These are phyloP conservation scores for Panzeria rudis DNA, from an alignment of 2,888 invertebrate genomes.

Conservation along the genomic window DNA sequence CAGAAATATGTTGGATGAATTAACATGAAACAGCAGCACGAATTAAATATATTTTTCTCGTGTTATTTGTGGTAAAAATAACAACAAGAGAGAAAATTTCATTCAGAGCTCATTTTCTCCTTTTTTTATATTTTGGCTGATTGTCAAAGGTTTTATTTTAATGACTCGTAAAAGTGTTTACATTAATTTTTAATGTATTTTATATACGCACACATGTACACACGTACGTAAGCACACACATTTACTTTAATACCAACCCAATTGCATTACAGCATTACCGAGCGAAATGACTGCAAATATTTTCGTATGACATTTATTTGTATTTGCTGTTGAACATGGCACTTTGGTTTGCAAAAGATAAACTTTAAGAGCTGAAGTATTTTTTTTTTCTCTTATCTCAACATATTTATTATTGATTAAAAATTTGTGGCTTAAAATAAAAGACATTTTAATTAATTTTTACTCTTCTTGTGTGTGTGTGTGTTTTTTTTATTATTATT, in stretches of 20 bases:
- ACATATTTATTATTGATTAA: constrained; percentile 64
- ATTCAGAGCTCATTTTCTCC: background rate
- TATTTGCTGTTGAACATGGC: background rate
- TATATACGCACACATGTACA: constrained; percentile 24
- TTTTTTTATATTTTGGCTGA: background rate
- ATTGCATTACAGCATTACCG: background rate
- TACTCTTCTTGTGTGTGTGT: constrained; percentile 10
- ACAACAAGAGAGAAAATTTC: background rate
- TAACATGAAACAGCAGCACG: constrained; percentile 14
- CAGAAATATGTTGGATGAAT: constrained; percentile 9
- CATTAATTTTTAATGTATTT: constrained; percentile 67
- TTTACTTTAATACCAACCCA: background rate
- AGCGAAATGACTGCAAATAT: background rate
- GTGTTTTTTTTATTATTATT: background rate
- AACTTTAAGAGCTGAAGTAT: constrained; percentile 16
- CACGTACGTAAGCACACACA: background rate
- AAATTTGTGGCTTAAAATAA: constrained; percentile 47
- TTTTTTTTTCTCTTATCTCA: background rate
- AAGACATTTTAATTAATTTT: constrained; percentile 66
- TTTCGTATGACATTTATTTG: background rate
- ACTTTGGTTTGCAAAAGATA: background rate
- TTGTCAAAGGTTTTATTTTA: constrained; percentile 69
- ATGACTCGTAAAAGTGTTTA: constrained; percentile 72
- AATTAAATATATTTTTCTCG: constrained; percentile 6
- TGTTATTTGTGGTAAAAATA: background rate